These are phyloP conservation scores for Caenorhabditis plicata DNA, from an alignment of 2,888 invertebrate genomes.

Conservation along the genomic window DNA sequence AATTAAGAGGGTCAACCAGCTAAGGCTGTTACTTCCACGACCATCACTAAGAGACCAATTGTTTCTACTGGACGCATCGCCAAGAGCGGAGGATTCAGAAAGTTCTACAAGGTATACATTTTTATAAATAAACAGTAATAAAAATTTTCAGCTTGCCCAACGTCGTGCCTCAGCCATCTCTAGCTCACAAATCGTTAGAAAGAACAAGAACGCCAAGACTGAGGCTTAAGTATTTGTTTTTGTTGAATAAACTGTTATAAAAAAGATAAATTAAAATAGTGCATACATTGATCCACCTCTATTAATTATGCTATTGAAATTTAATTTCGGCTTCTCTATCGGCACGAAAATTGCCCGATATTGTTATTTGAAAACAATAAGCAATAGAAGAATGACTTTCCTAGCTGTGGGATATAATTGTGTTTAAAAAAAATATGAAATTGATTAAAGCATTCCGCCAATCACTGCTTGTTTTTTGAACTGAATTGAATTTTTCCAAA, in stretches of 20 bases:
- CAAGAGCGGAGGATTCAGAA: slow-evolving; percentile 37
- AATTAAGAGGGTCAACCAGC: slow-evolving; percentile 33
- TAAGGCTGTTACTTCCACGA: slow-evolving; percentile 34
- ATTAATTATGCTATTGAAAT: too few relatives aligned
- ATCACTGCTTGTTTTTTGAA: too few relatives aligned
- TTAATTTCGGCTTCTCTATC: too few relatives aligned
- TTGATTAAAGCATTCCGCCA: too few relatives aligned
- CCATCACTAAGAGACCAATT: slow-evolving; percentile 39
- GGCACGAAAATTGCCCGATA: too few relatives aligned
- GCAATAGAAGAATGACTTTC: too few relatives aligned
- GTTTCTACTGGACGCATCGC: slow-evolving; percentile 37
- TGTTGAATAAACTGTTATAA: slow-evolving; percentile 29
- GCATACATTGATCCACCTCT: too few relatives aligned
- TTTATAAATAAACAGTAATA: neutral
- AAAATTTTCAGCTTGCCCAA: slow-evolving; percentile 43
- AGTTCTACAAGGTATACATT: slow-evolving; percentile 21
- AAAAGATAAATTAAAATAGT: too few relatives aligned
- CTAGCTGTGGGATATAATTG: too few relatives aligned
- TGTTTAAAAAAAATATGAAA: too few relatives aligned
- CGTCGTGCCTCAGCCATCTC: slow-evolving; percentile 48
- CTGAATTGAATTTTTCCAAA: too few relatives aligned
- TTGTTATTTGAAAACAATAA: too few relatives aligned
- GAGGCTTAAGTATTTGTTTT: slow-evolving; percentile 37
- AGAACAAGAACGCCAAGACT: slow-evolving; percentile 41
- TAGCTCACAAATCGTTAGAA: slow-evolving; percentile 42